Conservation (phyloP, 1,140 invertebrate genomes). For the Zeugodacus cucurbitae region DNA sequence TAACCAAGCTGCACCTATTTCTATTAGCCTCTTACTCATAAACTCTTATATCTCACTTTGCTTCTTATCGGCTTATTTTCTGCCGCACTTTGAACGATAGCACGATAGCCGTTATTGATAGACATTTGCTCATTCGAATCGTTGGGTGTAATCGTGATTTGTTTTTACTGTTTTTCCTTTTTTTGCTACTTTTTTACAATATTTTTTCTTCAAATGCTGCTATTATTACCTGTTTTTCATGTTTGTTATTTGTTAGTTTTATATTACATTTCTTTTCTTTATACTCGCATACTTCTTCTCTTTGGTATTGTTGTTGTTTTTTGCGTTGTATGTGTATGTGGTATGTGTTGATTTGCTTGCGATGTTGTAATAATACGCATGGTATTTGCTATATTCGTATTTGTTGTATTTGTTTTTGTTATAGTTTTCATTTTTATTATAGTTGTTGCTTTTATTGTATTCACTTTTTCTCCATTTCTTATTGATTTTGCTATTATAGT, state of each 20-base stretch:
- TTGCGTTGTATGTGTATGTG: not conserved
- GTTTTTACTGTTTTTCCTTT: not conserved
- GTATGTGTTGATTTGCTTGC: not conserved
- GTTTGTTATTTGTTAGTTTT: not conserved
- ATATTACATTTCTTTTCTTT: not conserved
- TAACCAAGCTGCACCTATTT: not conserved
- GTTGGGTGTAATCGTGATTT: slow-evolving; percentile 2
- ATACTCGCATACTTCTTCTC: not conserved
- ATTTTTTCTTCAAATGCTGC: not conserved
- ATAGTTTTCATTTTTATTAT: not conserved
- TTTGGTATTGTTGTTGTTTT: not conserved
- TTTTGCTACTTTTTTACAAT: not conserved
- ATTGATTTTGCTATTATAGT: not conserved
- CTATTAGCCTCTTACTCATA: not conserved
- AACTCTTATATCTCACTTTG: not conserved
- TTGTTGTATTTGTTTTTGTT: not conserved
- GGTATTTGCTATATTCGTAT: not conserved
- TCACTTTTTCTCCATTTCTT: not conserved
- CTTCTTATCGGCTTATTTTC: not conserved
- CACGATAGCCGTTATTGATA: not conserved
- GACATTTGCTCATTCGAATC: not conserved
- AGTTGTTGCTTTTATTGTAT: not conserved
- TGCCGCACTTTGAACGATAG: not conserved
- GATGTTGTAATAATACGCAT: slow-evolving; percentile 12
- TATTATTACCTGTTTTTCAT: not conserved